These are phyloP conservation scores for Scartelaos histophorus DNA, from an alignment of 2,113 vertebrate species.

Conservation along the genomic window DNA sequence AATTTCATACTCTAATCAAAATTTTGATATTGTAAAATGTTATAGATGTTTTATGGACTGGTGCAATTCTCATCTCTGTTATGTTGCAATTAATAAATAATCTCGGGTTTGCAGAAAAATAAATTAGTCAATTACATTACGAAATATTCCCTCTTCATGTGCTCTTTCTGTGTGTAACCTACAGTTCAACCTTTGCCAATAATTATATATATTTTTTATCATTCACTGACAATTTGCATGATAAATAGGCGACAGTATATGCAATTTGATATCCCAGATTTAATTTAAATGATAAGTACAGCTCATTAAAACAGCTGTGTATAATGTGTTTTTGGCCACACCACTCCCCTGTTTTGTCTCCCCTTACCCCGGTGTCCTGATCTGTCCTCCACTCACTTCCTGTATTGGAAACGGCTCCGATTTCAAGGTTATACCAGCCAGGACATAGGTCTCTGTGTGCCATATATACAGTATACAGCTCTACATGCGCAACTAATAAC, in stretches of 20 bases:
- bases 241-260: too few relatives aligned
- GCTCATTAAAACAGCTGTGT: neutral
- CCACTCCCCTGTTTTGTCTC: neutral
- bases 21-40: too few relatives aligned
- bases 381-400: constrained; percentile 34
- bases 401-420: constrained; percentile 57
- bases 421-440: constrained; percentile 70
- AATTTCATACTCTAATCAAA: too few relatives aligned
- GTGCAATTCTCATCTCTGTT: neutral
- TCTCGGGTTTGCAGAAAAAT: neutral
- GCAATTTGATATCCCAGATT: too few relatives aligned
- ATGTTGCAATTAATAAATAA: neutral
- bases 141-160: neutral
- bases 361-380: constrained; percentile 28
- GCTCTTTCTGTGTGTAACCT: too few relatives aligned
- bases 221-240: too few relatives aligned
- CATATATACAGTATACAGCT: neutral
- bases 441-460: constrained; percentile 10
- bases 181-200: too few relatives aligned
- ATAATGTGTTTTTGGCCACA: neutral
- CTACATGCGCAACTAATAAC: constrained; percentile 3
- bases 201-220: too few relatives aligned
- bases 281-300: neutral
- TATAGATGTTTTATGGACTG: too few relatives aligned
- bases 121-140: neutral